A percentile compares a stretch with the other conserved stretches of the same genome.
These are phyloP conservation scores for Heliconius nattereri DNA, from an alignment of 1,140 invertebrate species.

Conservation along the genomic window DNA sequence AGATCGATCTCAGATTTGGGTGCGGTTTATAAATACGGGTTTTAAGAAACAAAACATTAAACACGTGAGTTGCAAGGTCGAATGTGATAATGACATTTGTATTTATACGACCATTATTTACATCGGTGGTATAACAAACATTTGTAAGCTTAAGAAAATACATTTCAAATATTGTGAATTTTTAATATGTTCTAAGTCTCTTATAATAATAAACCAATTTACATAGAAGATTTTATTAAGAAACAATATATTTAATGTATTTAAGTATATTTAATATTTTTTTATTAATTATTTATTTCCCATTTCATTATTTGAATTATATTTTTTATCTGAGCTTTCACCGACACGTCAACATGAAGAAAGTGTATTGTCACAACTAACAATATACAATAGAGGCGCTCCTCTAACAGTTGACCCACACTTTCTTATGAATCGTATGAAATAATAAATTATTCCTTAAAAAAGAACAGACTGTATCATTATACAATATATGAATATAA, in stretches of 20 bases:
- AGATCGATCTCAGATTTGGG: too few species aligned
- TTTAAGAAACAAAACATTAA: neutral
- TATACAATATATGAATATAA: conserved; percentile 1
- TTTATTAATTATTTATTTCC: neutral
- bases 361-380: conserved; percentile 52
- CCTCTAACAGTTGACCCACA: conserved; percentile 45
- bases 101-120: neutral
- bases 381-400: conserved; percentile 56
- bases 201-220: too few species aligned
- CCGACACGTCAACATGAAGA: conserved; percentile 54
- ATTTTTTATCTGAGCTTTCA: conserved; percentile 53
- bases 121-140: neutral
- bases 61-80: conserved; percentile 51
- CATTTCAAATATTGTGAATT: neutral
- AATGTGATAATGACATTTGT: conserved; percentile 54
- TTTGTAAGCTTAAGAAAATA: neutral
- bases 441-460: neutral
- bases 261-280: too few species aligned
- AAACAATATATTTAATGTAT: too few species aligned
- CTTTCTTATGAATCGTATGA: conserved; percentile 38
- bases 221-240: too few species aligned
- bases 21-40: too few species aligned
- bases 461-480: neutral
- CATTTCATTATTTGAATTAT: neutral
- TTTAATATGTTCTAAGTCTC: too few species aligned